Conservation (phyloP, 2,113 vertebrate genomes). For the Ophiodon elongatus region DNA sequence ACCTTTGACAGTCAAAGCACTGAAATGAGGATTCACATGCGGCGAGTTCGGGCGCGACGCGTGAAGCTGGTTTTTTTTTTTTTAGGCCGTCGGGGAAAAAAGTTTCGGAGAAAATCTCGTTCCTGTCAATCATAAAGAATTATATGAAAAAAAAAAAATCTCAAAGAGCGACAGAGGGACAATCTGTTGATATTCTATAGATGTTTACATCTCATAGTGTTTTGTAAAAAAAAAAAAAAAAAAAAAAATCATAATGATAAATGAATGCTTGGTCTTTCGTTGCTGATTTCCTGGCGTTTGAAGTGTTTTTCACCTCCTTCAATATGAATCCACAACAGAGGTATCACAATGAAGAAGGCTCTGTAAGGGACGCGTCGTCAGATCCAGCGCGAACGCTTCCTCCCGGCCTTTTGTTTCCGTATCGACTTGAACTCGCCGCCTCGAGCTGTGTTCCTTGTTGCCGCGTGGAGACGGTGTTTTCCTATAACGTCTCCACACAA, state of each 20-base stretch:
- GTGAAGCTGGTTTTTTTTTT: background rate
- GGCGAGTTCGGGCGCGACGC: constrained; percentile 3
- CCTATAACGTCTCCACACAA: constrained; percentile 37
- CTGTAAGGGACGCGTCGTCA: background rate
- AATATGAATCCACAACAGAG: no score
- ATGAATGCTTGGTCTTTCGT: no score
- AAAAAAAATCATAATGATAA: no score
- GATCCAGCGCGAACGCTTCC: constrained; percentile 20
- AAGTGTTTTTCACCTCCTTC: no score
- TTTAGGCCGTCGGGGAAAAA: background rate
- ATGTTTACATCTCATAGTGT: no score
- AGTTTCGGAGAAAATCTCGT: background rate
- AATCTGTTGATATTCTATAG: no score
- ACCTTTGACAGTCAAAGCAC: constrained; percentile 65
- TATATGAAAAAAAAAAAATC: background rate
- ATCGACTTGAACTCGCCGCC: constrained; percentile 48
- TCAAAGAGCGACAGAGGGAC: no score
- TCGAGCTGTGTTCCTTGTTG: constrained; percentile 49
- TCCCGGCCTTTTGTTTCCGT: constrained; percentile 39
- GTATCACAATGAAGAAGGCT: no score
- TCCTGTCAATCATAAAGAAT: background rate
- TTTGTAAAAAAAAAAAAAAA: no score
- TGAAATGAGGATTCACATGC: constrained; percentile 42
- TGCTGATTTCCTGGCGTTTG: no score
- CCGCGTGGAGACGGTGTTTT: constrained; percentile 44